Base-by-base conservation (phyloP, 2,797 vertebrate species). In the Antennarius maculatus region DNA sequence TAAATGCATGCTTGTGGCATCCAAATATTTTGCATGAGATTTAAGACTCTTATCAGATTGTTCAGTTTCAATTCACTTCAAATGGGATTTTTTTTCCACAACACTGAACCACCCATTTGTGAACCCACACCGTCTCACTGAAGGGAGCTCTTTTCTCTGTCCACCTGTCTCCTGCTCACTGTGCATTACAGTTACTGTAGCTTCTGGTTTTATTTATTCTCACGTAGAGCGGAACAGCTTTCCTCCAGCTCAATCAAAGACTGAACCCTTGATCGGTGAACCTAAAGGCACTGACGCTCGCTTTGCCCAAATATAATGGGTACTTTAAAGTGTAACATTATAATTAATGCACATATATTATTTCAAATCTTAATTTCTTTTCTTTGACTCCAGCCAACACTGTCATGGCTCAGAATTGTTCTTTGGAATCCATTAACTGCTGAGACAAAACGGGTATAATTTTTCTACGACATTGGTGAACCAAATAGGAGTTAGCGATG, bases 1-100 rank as follows among this genome's bases (percentile, higher is more conserved):
- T 92, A 89, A 39, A 91, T 87, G 90, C 91, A 93, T 93, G 92
- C 87, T 92, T 75, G 88, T 91, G 90, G 90, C 91, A 92, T 92
- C 90, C 87, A 73, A 90, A 5, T 87, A 88, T 90, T 91, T 90
- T 91, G 91, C 92, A 92, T 93, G 91, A 92, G 87, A 92, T 87
- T 92, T 88, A 84, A 87, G 81, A 87, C 83, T 86, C 85, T 92
- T 83, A 80, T 74, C 75, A 56, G 79, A 85, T 89, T 82, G 81
- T 89, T 89, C 88, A 62, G 70, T 85, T 90, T 90, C 67, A 70
- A 86, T 91, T 76, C 37, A 76, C 63, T 66, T 79, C 69, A 71
- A 59, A 76, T 53, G 45, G 61, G 68, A 65, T 66, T 68, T 71
- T 2, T 28, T 45, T 52, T 59, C 49, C 57, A 61, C 72, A 50